Percentiles rank a stretch among this genome's conserved stretches.
Evolutionary conservation across 1,140 invertebrate genomes (phyloP).

Genomic region (Nasonia longicornis): DNA sequence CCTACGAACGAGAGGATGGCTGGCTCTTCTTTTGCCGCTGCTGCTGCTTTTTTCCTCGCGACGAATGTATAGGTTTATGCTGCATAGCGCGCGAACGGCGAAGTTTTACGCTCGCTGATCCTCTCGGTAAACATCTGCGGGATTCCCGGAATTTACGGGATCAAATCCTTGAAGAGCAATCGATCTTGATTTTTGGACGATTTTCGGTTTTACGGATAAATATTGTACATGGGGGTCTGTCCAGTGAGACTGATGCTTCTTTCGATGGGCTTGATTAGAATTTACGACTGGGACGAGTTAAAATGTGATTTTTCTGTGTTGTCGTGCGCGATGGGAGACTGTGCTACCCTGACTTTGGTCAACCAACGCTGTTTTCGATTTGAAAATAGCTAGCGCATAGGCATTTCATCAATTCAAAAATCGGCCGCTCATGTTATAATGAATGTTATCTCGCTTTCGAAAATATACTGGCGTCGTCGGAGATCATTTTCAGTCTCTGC

Average conservation of each 20-base stretch:
- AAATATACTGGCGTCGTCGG: not conserved
- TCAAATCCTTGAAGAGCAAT: slow-evolving; percentile 26
- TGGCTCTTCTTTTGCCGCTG: slow-evolving; percentile 10
- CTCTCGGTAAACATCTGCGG: slow-evolving; percentile 27
- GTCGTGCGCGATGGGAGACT: not conserved
- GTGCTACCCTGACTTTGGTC: too few relatives aligned
- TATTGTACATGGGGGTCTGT: slow-evolving; percentile 13
- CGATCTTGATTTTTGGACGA: slow-evolving; percentile 17
- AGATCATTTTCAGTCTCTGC: too few relatives aligned
- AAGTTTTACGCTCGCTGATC: not conserved
- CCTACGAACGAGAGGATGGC: not conserved
- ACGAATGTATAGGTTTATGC: not conserved
- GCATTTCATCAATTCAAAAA: too few relatives aligned
- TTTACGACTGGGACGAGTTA: slow-evolving; percentile 26
- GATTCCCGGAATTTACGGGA: slow-evolving; percentile 22
- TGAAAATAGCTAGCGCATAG: too few relatives aligned
- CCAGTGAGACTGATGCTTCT: too few relatives aligned
- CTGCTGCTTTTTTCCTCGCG: not conserved
- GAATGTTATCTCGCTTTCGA: too few relatives aligned
- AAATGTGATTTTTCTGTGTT: slow-evolving; percentile 18
- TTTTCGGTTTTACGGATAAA: slow-evolving; percentile 2
- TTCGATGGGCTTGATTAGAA: slow-evolving; percentile 25
- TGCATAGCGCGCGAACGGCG: not conserved
- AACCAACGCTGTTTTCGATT: too few relatives aligned
- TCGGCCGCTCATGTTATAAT: too few relatives aligned